Percentiles rank a stretch among this genome's conserved stretches.
Evolutionary conservation across 1,140 invertebrate genomes (phyloP).

Genomic region (Brachionus koreanus): DNA sequence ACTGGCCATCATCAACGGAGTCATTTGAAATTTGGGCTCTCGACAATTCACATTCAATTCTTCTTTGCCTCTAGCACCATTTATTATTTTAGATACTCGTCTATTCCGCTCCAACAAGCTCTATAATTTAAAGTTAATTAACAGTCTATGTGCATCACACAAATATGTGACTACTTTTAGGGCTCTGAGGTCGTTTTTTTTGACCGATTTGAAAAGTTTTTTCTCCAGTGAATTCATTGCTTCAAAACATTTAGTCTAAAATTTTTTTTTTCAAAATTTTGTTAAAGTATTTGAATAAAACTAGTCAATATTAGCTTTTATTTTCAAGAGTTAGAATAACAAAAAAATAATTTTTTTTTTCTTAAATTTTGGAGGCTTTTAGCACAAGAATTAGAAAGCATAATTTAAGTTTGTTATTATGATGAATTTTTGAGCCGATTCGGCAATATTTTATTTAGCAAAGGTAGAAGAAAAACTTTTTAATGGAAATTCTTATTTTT

Average conservation of each 20-base stretch:
- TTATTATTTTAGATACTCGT: background rate
- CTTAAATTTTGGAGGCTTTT: background rate
- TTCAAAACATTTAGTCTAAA: background rate
- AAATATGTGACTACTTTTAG: background rate
- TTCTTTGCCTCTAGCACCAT: background rate
- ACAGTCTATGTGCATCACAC: background rate
- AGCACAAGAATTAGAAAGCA: background rate
- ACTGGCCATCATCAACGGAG: slow-evolving; percentile 37
- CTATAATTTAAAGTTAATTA: background rate
- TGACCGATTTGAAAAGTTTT: background rate
- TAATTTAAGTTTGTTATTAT: background rate
- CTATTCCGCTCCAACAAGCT: background rate
- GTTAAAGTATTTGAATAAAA: background rate
- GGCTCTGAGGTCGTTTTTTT: background rate
- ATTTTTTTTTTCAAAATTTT: background rate
- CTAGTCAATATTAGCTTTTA: slow-evolving; percentile 8
- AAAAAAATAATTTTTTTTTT: slow-evolving; percentile 1
- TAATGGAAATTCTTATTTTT: no score
- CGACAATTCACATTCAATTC: slow-evolving; percentile 2
- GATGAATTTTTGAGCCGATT: background rate
- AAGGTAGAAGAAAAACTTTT: background rate
- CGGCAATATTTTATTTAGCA: background rate
- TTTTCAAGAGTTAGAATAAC: slow-evolving; percentile 8
- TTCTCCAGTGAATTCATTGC: background rate
- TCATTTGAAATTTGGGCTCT: slow-evolving; percentile 35